Conservation (phyloP, 2,113 vertebrate genomes). For the Patagioenas fasciata region DNA sequence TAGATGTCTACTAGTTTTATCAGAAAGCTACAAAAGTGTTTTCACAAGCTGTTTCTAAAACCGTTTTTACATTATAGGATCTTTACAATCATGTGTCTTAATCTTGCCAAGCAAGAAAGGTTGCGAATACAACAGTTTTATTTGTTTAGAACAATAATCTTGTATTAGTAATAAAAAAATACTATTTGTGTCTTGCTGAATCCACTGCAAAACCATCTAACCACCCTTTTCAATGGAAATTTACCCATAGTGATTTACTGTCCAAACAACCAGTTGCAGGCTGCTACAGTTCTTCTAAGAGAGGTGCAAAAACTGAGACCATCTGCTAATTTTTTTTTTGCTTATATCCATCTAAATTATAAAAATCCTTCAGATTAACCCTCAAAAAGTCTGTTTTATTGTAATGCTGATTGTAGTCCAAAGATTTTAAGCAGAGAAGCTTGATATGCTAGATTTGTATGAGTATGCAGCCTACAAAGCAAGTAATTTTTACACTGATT, state of each 20-base stretch:
- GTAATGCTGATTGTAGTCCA: neutral
- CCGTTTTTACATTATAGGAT: neutral
- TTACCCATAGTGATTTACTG: neutral
- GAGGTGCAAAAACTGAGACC: neutral
- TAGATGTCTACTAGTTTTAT: neutral
- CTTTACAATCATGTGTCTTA: neutral
- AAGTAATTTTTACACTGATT: neutral
- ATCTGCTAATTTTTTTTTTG: neutral
- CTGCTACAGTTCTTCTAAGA: neutral
- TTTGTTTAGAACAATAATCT: neutral
- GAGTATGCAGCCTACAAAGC: neutral
- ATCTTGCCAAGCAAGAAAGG: neutral
- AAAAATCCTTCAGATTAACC: neutral
- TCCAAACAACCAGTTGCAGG: neutral
- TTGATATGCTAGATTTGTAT: neutral
- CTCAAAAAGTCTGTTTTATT: neutral
- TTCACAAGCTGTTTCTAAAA: neutral
- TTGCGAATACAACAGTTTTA: neutral
- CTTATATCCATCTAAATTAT: neutral
- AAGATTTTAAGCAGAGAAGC: neutral
- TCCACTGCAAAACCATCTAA: neutral
- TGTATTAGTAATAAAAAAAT: neutral
- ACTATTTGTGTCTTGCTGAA: neutral
- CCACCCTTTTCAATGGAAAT: neutral
- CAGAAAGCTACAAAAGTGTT: neutral